Base-by-base conservation (phyloP, 64 coral and sea anemone genomes). In the Porites lutea region DNA sequence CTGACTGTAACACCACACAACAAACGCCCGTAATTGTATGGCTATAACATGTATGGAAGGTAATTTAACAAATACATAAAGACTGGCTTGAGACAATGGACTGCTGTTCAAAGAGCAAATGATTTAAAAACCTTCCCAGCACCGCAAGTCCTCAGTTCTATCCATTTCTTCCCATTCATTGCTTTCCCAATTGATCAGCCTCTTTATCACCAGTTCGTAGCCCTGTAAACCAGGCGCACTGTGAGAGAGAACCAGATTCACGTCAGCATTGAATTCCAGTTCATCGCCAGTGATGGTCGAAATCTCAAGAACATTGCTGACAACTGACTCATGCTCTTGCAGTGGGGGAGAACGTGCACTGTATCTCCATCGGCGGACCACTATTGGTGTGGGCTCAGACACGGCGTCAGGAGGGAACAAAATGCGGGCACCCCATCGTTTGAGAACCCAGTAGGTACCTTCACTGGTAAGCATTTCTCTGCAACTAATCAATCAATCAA, bases 201-300 rank as follows among this genome's bases (percentile, higher is more conserved):
- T 46, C 49, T 84, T 84, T 16, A 84, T 84, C 63, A 84, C 81
- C 27, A 84, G 27, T 84, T 84, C 81, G 48, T 84, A 84, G 8
- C 81, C 81, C 16, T 52, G 10, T 1, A 69, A 48, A 20, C 52
- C 16, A 45, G 63, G 48, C 13, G 81, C 81, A 69, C 81, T 68
- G 81, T 84, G 81, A 43, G 64, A 68, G 19, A 84, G 48, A 84
- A 10, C 61, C 81, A 84, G 15, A 20, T 66, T 50, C 19, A 65
- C 81, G 7, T 52, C 81, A 9, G 6, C 18, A 3, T n/a, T 51
- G 48, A 68, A 84, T 48, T 84, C 81, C 11, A 84, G 45, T 13
- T 37, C 18, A 8, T 65, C 44, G 18, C 46, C 61, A 13, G 13
- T 49, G 0, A 50, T 48, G 19, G 46, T 19, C 8, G 47, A 84